Evolutionary conservation across 2,888 invertebrate species (phyloP).

Genomic region (Eupithecia insigniata): DNA sequence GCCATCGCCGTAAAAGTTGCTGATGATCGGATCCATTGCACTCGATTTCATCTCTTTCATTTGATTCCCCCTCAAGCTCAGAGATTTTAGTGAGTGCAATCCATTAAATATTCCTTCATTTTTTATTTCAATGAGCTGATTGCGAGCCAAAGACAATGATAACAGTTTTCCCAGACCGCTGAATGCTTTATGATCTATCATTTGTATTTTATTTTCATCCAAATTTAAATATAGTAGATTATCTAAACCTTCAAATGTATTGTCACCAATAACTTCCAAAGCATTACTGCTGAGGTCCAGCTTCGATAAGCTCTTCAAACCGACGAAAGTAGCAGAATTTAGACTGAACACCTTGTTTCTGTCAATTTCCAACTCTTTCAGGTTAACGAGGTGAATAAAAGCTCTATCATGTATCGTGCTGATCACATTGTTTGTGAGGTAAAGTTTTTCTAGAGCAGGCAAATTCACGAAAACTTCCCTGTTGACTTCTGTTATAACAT

Average conservation of each 20-base stretch:
- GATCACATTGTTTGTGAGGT: constrained; percentile 92
- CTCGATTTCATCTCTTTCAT: constrained; percentile 62
- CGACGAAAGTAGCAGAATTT: constrained; percentile 90
- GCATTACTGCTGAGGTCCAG: constrained; percentile 89
- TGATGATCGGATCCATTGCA: constrained; percentile 67
- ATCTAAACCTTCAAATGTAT: constrained; percentile 84
- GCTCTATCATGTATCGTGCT: constrained; percentile 93
- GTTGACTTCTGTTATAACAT: constrained; percentile 88
- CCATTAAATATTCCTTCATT: constrained; percentile 66
- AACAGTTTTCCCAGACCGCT: constrained; percentile 64
- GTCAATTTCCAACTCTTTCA: constrained; percentile 91
- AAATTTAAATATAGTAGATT: constrained; percentile 67
- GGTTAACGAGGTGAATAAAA: constrained; percentile 87
- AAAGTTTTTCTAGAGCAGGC: constrained; percentile 88
- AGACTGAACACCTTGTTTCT: constrained; percentile 88
- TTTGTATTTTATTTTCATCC: constrained; percentile 75
- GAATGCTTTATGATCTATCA: constrained; percentile 77
- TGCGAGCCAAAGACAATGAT: constrained; percentile 67
- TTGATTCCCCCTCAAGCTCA: constrained; percentile 71
- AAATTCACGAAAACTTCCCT: constrained; percentile 89
- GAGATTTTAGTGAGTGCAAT: constrained; percentile 56
- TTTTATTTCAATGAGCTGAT: constrained; percentile 64
- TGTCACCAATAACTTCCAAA: constrained; percentile 90
- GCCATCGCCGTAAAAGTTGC: constrained; percentile 61
- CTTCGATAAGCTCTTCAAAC: constrained; percentile 87